These are phyloP conservation scores for Lasioglossum baleicum DNA, from an alignment of 1,140 invertebrate species.

Conservation along the genomic window DNA sequence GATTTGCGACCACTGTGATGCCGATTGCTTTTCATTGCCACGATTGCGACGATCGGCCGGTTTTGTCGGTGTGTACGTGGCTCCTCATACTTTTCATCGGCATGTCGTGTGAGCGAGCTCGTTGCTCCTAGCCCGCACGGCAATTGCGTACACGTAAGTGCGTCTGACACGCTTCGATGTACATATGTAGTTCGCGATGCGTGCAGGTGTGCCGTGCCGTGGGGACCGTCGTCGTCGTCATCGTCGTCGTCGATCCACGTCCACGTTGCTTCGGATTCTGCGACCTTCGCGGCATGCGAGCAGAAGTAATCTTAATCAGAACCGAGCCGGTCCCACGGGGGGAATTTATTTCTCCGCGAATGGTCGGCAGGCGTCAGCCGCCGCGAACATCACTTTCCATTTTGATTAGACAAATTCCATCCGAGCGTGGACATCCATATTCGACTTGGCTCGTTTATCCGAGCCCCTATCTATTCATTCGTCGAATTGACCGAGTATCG, in stretches of 20 bases:
- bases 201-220: conserved; percentile 24
- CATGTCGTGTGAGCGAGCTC: conserved; percentile 10
- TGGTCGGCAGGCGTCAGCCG: conserved; percentile 12
- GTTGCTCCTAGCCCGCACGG: conserved; percentile 46
- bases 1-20: no score
- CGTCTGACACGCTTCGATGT: conserved; percentile 41
- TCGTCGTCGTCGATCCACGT: neutral
- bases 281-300: conserved; percentile 43
- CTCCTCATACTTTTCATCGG: conserved; percentile 18
- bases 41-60: neutral
- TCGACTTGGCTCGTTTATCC: neutral
- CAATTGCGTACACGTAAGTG: conserved; percentile 40
- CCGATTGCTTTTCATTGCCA: neutral
- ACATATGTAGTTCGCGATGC: conserved; percentile 40
- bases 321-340: conserved; percentile 29
- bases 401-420: conserved; percentile 10
- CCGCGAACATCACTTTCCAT: conserved; percentile 5
- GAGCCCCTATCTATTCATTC: no score
- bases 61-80: neutral
- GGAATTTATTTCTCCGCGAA: conserved; percentile 34
- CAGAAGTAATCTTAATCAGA: conserved; percentile 33
- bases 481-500: neutral
- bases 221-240: no score
- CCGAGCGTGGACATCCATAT: neutral
- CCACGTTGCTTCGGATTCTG: neutral